These are phyloP conservation scores for Gnathonemus echidnorhynchus DNA, from an alignment of 2,113 vertebrate genomes.

Conservation along the genomic window DNA sequence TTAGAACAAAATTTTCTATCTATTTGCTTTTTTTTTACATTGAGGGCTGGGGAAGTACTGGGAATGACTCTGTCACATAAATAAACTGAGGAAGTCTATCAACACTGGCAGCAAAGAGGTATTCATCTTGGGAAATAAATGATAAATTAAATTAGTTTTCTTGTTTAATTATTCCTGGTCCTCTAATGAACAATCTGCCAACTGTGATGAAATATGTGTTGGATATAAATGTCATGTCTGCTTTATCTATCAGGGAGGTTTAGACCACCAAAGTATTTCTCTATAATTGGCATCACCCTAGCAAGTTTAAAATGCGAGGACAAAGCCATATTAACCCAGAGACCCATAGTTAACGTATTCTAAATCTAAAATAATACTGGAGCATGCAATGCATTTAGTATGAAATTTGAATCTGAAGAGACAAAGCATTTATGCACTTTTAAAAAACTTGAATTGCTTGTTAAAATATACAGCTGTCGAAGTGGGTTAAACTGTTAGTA, in stretches of 20 bases:
- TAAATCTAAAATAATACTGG: background rate
- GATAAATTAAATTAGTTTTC: constrained; percentile 41
- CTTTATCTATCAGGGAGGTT: constrained; percentile 26
- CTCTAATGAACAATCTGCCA: constrained; percentile 37
- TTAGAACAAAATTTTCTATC: background rate
- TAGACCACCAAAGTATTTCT: constrained; percentile 23
- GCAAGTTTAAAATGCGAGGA: constrained; percentile 19
- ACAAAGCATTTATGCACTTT: background rate
- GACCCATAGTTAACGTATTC: constrained; percentile 22
- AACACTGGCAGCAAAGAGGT: constrained; percentile 17
- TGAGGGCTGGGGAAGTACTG: background rate
- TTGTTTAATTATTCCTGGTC: constrained; percentile 34
- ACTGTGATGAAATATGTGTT: constrained; percentile 28
- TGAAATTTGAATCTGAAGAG: background rate
- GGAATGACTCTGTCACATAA: constrained; percentile 19
- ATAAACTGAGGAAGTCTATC: constrained; percentile 27
- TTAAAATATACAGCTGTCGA: background rate
- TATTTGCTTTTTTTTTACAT: background rate
- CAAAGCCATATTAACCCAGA: constrained; percentile 24
- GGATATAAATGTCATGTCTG: constrained; percentile 45
- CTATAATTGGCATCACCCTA: constrained; percentile 21
- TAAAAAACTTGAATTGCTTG: background rate
- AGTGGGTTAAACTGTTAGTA: background rate
- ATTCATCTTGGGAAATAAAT: constrained; percentile 32
- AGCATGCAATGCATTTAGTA: background rate